phyloP scores from a whole-genome alignment of 2,888 invertebrate genomes.

The Caenorhabditis doughertyi region DNA sequence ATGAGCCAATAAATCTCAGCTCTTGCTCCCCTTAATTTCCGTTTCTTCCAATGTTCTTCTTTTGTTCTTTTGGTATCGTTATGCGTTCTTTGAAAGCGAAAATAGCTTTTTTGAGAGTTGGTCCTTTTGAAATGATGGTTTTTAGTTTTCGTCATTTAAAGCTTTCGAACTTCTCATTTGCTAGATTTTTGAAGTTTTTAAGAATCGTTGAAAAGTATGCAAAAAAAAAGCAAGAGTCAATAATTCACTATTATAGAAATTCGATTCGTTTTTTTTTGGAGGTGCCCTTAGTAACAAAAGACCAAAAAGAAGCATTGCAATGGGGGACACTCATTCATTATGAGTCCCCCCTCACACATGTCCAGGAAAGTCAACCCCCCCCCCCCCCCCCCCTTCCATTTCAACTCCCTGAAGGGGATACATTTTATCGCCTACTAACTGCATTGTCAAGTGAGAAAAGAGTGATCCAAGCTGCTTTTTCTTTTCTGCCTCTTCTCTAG shows the following conservation, averaged over 20 bases:
- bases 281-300: slow-evolving; percentile 47
- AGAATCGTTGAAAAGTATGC: no score
- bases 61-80: no score
- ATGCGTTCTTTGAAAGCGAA: no score
- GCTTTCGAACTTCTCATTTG: no score
- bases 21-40: slow-evolving; percentile 27
- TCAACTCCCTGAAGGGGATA: slow-evolving; percentile 47
- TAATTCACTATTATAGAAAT: slow-evolving; percentile 16
- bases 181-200: no score
- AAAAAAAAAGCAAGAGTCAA: slow-evolving; percentile 6
- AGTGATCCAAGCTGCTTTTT: slow-evolving; percentile 48
- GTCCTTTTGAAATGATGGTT: neutral
- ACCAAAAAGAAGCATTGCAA: slow-evolving; percentile 3
- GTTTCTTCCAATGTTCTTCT: neutral
- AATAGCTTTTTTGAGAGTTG: neutral
- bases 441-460: slow-evolving; percentile 66
- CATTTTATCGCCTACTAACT: slow-evolving; percentile 68
- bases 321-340: slow-evolving; percentile 57
- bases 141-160: no score
- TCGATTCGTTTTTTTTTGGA: slow-evolving; percentile 4
- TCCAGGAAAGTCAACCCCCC: no score
- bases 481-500: neutral
- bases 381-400: neutral
- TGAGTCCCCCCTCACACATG: slow-evolving; percentile 42
- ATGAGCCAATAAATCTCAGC: slow-evolving; percentile 28